These are phyloP conservation scores for Rhea americana DNA, from an alignment of 2,113 vertebrate genomes.

Conservation along the genomic window DNA sequence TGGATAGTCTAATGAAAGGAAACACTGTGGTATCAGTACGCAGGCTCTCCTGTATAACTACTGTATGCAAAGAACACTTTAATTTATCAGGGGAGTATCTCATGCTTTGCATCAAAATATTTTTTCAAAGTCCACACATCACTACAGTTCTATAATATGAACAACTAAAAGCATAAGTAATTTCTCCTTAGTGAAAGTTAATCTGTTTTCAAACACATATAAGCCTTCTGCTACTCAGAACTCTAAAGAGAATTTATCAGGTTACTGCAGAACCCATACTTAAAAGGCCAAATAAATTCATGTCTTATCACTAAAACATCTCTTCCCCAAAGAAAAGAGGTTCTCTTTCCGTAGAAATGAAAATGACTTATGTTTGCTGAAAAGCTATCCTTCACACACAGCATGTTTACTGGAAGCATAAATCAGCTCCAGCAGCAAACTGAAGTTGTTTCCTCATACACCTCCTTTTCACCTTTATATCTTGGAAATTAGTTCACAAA, in stretches of 20 bases:
- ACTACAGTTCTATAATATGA: not conserved
- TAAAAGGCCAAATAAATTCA: not conserved
- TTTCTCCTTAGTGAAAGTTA: not conserved
- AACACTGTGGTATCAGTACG: fast-evolving
- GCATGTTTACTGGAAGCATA: not conserved
- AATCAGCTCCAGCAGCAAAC: not conserved
- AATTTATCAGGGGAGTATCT: not conserved
- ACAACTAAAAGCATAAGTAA: not conserved
- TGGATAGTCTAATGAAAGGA: not conserved
- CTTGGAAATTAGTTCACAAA: not conserved
- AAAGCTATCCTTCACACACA: not conserved
- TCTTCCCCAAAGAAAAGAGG: not conserved
- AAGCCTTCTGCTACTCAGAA: not conserved
- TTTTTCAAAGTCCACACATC: not conserved
- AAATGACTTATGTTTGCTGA: not conserved
- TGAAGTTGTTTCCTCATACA: not conserved
- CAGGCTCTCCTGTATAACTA: not conserved
- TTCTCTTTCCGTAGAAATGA: not conserved
- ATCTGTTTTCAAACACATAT: not conserved
- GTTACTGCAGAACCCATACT: not conserved
- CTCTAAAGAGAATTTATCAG: not conserved
- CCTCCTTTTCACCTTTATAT: not conserved
- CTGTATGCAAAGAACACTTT: not conserved
- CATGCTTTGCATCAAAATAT: not conserved
- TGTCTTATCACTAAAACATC: not conserved